Base-by-base conservation (phyloP, 2,888 invertebrate species). In the Aquatica leii region DNA sequence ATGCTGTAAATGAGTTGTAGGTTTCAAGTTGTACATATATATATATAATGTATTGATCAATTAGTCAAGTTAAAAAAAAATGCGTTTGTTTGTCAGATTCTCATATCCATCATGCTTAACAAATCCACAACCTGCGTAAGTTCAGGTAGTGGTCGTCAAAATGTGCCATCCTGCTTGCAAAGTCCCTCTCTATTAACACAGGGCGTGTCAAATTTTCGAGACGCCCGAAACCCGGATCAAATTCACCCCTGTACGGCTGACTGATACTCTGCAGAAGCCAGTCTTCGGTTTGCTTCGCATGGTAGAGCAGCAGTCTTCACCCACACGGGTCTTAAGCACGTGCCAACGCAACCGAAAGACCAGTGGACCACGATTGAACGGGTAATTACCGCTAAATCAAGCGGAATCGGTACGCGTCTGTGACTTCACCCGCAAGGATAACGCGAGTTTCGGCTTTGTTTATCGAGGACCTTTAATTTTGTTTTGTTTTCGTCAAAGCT, bases 161-260 rank as follows among this genome's bases (percentile, higher is more conserved):
- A 57, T 41, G 53, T 69, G 59, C 53, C 57, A 55, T 70, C 65
- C 67, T 59, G 49, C 58, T 68, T 61, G 57, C 50, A 56, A 52
- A 52, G 59, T 59, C 66, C 65, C 66, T 66, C 67, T 66, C 65
- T 59, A 62, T 61, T 66, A 66, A 68, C 24, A 21, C 49, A 52
- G 69, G 74, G 71, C 68, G 69, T 60, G 62, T 57, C 57, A 56
- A 53, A 35, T 48, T 53, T 48, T 53, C 31, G 67, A 60, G 69
- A 64, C 74, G 77, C 74, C 79, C 77, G 75, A 74, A 76, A 77
- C 76, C 78, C 76, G 73, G 79, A 78, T 78, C 76, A 80, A 79
- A 79, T 79, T 62, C 81, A 80, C 79, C 81, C 80, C 78, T 80
- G 78, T 78, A 80, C 80, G 76, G 77, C 79, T 78, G 77, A 79